These are phyloP conservation scores for Ectobius pallidus DNA, from an alignment of 2,888 invertebrate species.

Conservation along the genomic window DNA sequence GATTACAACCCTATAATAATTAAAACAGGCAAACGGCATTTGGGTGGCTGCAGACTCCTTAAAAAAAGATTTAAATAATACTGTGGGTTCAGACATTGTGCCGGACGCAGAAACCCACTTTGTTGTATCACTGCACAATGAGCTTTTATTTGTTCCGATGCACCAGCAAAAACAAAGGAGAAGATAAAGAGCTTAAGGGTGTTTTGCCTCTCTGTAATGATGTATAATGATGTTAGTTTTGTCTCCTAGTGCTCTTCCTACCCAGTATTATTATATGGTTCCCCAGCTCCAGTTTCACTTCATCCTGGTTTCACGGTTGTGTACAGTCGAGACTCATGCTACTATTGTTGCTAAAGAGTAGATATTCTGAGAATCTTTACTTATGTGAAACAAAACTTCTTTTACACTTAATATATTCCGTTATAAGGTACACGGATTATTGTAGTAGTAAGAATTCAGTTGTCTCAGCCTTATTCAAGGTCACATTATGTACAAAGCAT, in stretches of 20 bases:
- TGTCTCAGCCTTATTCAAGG: too few relatives aligned
- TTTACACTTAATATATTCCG: too few relatives aligned
- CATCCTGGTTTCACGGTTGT: too few relatives aligned
- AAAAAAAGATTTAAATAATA: slow-evolving; percentile 14
- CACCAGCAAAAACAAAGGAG: background rate
- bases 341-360: too few relatives aligned
- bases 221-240: slow-evolving; percentile 4
- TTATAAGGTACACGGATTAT: too few relatives aligned
- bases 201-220: slow-evolving; percentile 1
- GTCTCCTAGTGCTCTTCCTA: background rate
- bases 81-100: background rate
- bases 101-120: slow-evolving; percentile 5
- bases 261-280: too few relatives aligned
- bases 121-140: slow-evolving; percentile 16
- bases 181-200: slow-evolving; percentile 17
- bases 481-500: too few relatives aligned
- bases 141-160: background rate
- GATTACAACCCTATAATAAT: slow-evolving; percentile 14
- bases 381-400: too few relatives aligned
- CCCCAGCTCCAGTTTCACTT: too few relatives aligned
- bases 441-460: too few relatives aligned
- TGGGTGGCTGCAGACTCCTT: background rate
- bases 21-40: background rate
- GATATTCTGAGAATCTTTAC: too few relatives aligned
- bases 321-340: too few relatives aligned